A percentile compares a stretch with the other conserved stretches of the same genome.
Evolutionary conservation across 1,140 invertebrate species (phyloP).

Genomic region (Sitophilus oryzae): DNA sequence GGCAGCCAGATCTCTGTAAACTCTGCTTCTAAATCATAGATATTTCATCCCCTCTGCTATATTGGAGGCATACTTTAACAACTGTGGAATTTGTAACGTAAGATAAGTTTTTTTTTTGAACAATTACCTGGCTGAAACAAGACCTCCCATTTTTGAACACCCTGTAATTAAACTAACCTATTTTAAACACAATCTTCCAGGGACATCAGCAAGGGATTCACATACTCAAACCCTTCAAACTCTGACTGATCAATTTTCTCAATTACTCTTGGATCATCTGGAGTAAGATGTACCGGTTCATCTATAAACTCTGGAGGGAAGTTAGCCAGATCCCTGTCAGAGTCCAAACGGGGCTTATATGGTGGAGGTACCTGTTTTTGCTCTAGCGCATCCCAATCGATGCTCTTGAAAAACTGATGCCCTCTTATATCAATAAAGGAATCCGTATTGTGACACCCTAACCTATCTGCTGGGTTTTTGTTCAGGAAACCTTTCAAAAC

Average conservation of each 20-base stretch:
- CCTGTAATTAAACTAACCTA: too few species aligned
- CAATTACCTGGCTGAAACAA: too few species aligned
- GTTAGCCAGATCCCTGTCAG: conserved; percentile 91
- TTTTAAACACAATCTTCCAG: conserved; percentile 96
- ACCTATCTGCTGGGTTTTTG: conserved; percentile 90
- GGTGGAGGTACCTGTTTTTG: conserved; percentile 94
- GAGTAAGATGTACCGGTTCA: conserved; percentile 94
- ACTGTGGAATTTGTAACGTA: conserved; percentile 54
- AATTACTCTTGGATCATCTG: conserved; percentile 87
- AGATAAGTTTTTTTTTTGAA: too few species aligned
- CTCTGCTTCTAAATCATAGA: conserved; percentile 70
- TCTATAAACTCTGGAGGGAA: conserved; percentile 99
- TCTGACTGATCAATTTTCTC: conserved; percentile 95
- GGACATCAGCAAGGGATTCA: conserved; percentile 97
- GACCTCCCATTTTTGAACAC: too few species aligned
- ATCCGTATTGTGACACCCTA: conserved; percentile 86
- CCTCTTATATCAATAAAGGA: conserved; percentile 89
- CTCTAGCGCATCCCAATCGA: conserved; percentile 97
- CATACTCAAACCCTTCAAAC: conserved; percentile 99
- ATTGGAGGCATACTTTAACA: conserved; percentile 71
- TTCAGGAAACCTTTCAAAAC: conserved; percentile 99
- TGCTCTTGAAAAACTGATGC: conserved; percentile 96
- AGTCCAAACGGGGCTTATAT: conserved; percentile 88
- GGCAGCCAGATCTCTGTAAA: conserved; percentile 82
- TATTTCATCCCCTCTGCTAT: conserved; percentile 85